phyloP scores from a whole-genome alignment of 1,140 invertebrate genomes.

The Onthophagus taurus region DNA sequence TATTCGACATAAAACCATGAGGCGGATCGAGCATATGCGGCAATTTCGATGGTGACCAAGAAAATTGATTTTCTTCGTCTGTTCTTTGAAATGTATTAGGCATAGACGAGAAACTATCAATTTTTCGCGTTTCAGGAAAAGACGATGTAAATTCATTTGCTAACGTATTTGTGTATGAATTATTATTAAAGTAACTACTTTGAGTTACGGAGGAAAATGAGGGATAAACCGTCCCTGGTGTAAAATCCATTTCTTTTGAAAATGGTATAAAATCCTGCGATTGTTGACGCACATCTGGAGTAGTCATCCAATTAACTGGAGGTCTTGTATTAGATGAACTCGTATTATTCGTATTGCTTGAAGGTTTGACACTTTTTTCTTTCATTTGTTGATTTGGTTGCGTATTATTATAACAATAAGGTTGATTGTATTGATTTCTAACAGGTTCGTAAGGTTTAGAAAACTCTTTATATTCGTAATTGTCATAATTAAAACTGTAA shows the following conservation, averaged over 20 bases:
- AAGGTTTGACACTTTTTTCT: neutral
- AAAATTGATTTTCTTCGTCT: conserved; percentile 44
- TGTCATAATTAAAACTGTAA: conserved; percentile 11
- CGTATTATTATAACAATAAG: conserved; percentile 12
- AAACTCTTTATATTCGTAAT: conserved; percentile 10
- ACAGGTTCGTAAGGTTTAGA: conserved; percentile 8
- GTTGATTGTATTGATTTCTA: conserved; percentile 5
- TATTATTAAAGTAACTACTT: conserved; percentile 24
- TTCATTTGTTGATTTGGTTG: conserved; percentile 1
- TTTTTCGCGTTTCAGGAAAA: conserved; percentile 12
- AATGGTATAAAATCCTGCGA: conserved; percentile 21
- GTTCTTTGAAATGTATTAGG: conserved; percentile 22
- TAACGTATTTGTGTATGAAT: conserved; percentile 15
- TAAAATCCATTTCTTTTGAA: conserved; percentile 25
- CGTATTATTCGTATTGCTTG: conserved; percentile 16
- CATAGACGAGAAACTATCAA: conserved; percentile 16
- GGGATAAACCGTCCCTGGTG: conserved; percentile 17
- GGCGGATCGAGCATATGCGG: conserved; percentile 36
- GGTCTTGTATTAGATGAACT: conserved; percentile 36
- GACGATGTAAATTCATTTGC: conserved; percentile 1
- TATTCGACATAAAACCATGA: conserved; percentile 40
- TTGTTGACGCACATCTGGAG: conserved; percentile 35
- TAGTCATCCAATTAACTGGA: conserved; percentile 56
- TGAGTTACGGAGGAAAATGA: conserved; percentile 18
- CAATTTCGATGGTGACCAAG: conserved; percentile 49